These are phyloP conservation scores for Caenorhabditis inopinata DNA, from an alignment of 1,140 invertebrate species.

Conservation along the genomic window DNA sequence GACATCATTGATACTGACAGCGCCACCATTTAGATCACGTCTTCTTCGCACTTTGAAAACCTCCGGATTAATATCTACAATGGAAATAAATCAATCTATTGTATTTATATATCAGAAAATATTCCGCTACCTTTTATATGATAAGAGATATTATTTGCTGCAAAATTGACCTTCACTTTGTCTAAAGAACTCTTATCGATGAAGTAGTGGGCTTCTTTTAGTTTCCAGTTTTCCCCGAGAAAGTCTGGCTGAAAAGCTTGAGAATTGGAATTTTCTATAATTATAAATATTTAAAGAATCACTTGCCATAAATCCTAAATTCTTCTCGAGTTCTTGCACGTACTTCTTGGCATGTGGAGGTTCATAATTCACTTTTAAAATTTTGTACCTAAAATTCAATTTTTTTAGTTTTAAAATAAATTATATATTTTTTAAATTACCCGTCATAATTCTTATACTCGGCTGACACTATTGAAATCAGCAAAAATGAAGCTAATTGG, in stretches of 20 bases:
- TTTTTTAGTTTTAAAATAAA: not conserved
- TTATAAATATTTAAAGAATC: not conserved
- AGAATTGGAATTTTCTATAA: not conserved
- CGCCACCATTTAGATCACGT: not conserved
- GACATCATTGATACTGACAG: not conserved
- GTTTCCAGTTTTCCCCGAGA: constrained; percentile 8
- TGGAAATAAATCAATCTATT: not conserved
- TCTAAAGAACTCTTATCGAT: not conserved
- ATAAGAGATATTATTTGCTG: not conserved
- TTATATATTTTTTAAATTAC: not conserved
- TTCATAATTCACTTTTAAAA: constrained; percentile 5
- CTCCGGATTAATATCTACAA: not conserved
- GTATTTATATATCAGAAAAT: too few relatives aligned
- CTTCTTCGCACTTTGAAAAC: constrained; percentile 9
- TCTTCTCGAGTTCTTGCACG: not conserved
- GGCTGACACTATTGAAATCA: not conserved
- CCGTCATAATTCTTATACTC: constrained; percentile 26
- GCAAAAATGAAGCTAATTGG: not conserved
- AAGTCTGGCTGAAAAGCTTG: constrained; percentile 11
- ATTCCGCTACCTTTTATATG: not conserved
- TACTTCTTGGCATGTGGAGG: constrained; percentile 1
- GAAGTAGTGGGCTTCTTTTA: constrained; percentile 16
- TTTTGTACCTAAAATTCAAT: not conserved
- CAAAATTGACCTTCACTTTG: not conserved
- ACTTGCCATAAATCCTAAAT: constrained; percentile 6